These are phyloP conservation scores for Tinamus guttatus DNA, from an alignment of 2,113 vertebrate genomes.

Conservation along the genomic window DNA sequence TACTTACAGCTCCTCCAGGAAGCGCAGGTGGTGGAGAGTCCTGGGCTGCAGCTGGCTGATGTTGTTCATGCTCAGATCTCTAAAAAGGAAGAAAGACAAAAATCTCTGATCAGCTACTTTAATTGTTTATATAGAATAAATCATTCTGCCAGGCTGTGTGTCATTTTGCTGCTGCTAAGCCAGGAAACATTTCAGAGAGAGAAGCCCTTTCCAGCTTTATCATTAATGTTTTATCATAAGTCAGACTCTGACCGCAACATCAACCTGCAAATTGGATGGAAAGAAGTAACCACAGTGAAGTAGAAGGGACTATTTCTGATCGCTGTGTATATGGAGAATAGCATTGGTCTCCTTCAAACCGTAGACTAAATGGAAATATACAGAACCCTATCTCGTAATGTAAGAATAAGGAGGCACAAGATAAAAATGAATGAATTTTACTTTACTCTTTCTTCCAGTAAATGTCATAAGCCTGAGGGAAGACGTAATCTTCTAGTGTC, in stretches of 20 bases:
- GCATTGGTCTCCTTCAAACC: not conserved
- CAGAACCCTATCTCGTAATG: not conserved
- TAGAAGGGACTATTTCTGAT: not conserved
- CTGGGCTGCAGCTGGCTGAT: constrained; percentile 88
- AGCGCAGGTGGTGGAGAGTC: constrained; percentile 85
- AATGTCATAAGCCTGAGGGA: not conserved
- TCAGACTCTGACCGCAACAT: not conserved
- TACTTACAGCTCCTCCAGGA: constrained; percentile 96
- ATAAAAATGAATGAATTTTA: not conserved
- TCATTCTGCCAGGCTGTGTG: not conserved
- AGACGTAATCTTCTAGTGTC: not conserved
- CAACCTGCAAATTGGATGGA: not conserved
- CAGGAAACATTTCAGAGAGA: not conserved
- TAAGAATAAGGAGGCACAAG: not conserved
- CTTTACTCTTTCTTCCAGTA: not conserved
- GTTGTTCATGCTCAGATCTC: constrained; percentile 98
- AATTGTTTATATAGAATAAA: not conserved
- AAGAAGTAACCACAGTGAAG: not conserved
- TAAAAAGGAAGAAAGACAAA: constrained; percentile 55
- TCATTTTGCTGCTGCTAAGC: not conserved
- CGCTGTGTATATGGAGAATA: not conserved
- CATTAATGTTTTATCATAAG: not conserved
- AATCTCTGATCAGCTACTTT: not conserved
- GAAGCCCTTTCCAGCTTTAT: not conserved
- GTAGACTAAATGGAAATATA: not conserved